Conservation (phyloP, 2,797 vertebrate species). For the Trichosurus vulpecula region DNA sequence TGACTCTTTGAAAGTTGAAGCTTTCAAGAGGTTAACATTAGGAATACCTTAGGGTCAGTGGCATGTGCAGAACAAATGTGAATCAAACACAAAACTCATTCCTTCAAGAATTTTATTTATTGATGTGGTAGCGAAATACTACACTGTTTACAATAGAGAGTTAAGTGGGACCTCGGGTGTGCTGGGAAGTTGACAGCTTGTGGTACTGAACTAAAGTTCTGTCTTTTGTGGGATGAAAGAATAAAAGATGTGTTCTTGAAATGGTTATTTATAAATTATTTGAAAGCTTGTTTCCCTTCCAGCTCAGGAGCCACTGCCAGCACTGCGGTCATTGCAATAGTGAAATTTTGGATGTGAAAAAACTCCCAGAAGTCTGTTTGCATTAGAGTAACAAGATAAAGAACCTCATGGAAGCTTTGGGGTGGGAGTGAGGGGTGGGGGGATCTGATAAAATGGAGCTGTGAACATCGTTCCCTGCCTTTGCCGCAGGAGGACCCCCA, state of each 20-base stretch:
- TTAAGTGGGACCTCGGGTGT: conserved; percentile 81
- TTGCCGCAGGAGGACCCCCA: conserved; percentile 55
- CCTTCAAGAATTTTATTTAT: conserved; percentile 81
- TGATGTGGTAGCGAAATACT: conserved; percentile 84
- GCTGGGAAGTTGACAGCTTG: conserved; percentile 84
- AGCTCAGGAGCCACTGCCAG: conserved; percentile 78
- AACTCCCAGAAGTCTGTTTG: conserved; percentile 80
- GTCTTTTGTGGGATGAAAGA: conserved; percentile 83
- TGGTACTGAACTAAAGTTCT: conserved; percentile 79
- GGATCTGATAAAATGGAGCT: conserved; percentile 63
- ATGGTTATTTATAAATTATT: conserved; percentile 84
- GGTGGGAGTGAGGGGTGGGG: background rate
- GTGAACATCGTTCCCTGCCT: conserved; percentile 46
- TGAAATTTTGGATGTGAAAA: conserved; percentile 78
- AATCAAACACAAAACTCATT: conserved; percentile 81
- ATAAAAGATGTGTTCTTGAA: conserved; percentile 83
- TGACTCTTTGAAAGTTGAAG: conserved; percentile 66
- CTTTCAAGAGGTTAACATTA: conserved; percentile 58
- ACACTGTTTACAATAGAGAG: conserved; percentile 83
- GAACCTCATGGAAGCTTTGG: conserved; percentile 52
- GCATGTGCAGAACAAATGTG: conserved; percentile 86
- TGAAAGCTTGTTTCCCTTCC: conserved; percentile 82
- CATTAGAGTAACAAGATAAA: conserved; percentile 82
- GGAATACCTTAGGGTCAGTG: conserved; percentile 81
- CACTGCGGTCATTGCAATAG: conserved; percentile 74